phyloP scores from a whole-genome alignment of 2,888 invertebrate species.

The Ormyrus nitidulus region DNA sequence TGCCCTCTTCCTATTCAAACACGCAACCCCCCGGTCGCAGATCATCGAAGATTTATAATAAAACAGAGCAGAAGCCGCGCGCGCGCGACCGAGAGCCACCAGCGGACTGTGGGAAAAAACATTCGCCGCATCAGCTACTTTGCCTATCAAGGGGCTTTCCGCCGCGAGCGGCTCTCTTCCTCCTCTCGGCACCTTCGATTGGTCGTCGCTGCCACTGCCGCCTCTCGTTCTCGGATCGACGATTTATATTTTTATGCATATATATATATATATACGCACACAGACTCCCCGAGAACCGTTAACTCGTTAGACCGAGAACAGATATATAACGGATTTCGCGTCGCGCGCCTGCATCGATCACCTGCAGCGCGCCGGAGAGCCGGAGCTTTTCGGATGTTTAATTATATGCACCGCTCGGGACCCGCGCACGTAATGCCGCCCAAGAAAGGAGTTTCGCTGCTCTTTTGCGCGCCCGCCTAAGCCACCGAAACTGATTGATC shows the following conservation, averaged over 20 bases:
- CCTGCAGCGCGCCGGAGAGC: constrained; percentile 16
- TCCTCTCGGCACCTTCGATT: constrained; percentile 5
- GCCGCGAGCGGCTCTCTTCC: background rate
- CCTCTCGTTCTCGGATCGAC: constrained; percentile 3
- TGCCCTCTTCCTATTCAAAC: constrained; percentile 75
- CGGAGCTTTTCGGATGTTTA: constrained; percentile 35
- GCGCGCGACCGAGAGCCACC: constrained; percentile 58
- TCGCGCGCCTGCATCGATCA: constrained; percentile 26
- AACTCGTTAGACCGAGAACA: constrained; percentile 19
- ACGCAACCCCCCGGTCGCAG: constrained; percentile 56
- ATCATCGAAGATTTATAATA: constrained; percentile 75
- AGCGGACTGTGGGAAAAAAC: constrained; percentile 70
- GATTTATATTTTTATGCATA: constrained; percentile 38
- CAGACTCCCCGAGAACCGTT: constrained; percentile 35
- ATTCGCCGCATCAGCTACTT: constrained; percentile 59
- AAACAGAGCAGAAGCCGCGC: constrained; percentile 62
- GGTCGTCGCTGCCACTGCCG: background rate
- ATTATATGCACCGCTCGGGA: constrained; percentile 39
- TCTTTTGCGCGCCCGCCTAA: constrained; percentile 14
- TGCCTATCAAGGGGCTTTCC: constrained; percentile 65
- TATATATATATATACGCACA: background rate
- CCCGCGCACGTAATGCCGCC: background rate
- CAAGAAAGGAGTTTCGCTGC: background rate
- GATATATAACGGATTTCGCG: constrained; percentile 47
- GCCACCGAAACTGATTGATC: constrained; percentile 41